Base-by-base conservation (phyloP, 2,888 invertebrate genomes). In the Synergus laeviventris region DNA sequence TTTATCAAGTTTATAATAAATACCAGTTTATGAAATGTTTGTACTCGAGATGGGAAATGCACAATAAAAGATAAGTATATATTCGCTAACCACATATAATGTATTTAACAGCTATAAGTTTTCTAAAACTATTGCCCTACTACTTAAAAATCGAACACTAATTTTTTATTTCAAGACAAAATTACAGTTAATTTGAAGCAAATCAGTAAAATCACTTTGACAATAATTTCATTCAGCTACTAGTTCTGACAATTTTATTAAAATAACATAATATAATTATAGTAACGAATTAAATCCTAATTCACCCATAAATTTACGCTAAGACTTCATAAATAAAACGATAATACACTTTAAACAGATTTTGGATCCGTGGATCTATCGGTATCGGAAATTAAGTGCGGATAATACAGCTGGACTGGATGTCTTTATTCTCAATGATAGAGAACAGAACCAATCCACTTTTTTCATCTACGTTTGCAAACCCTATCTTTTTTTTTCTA, bases 381-480 rank as follows among this genome's bases (percentile, higher is more conserved):
- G 45, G 24, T 31, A 45, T 70, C 49, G 16, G 45, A 49, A 70
- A 49, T 70, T n/a, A 70, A 70, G 70, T 70, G 70, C 70, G 70
- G 45, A 75, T 74, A 73, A 77, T 59, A 42, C 76, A 80, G 76
- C 80, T 84, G 87, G 90, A 91, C 90, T 91, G 88, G 83, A 89
- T 87, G 93, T 93, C 93, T 93, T 92, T 90, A 93, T 93, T 94
- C 93, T 93, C 93, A 92, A 91, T 92, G 91, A 89, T 92, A 91
- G 92, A 94, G 93, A 94, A 94, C 92, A 92, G 93, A 94, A 94
- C 93, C 93, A 94, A 93, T 93, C 93, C 86, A 78, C 82, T 85
- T 73, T 81, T 84, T 83, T 82, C 77, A 81, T 82, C 83, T 87
- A 85, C 75, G 66, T 79, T 78, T 80, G 74, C 75, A 75, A 56